These are phyloP conservation scores for Chelonoidis abingdonii DNA, from an alignment of 2,113 vertebrate genomes.

Conservation along the genomic window DNA sequence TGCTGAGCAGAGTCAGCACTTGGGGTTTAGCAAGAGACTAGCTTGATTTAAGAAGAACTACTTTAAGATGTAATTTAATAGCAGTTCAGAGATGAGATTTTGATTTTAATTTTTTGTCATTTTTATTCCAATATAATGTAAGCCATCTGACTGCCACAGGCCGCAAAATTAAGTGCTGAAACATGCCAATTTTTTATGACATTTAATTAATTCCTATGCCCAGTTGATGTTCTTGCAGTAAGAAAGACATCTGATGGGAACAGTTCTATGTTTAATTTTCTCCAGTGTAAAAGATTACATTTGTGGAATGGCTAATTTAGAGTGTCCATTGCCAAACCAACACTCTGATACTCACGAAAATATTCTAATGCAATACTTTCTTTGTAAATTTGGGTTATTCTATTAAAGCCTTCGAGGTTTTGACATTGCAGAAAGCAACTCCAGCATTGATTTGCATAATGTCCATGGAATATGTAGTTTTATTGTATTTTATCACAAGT, in stretches of 20 bases:
- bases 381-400: background rate
- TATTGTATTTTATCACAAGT: background rate
- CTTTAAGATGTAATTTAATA: background rate
- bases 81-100: background rate
- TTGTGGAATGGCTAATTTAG: background rate
- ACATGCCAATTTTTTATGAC: background rate
- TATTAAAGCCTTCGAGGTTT: background rate
- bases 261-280: background rate
- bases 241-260: background rate
- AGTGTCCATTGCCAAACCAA: background rate
- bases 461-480: background rate
- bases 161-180: background rate
- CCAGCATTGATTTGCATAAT: background rate
- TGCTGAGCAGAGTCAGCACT: background rate
- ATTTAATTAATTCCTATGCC: background rate
- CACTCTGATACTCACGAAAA: background rate
- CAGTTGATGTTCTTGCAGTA: background rate
- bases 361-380: background rate
- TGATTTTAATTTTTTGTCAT: background rate
- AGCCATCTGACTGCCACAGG: background rate
- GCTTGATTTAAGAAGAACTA: background rate
- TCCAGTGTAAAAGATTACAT: background rate
- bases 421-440: background rate
- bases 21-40: background rate
- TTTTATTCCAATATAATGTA: background rate